A percentile compares a stretch with the other conserved stretches of the same genome.
phyloP scores from a whole-genome alignment of 37 sponge, comb jelly and placozoan genomes.

The Tethya wilhelma region DNA sequence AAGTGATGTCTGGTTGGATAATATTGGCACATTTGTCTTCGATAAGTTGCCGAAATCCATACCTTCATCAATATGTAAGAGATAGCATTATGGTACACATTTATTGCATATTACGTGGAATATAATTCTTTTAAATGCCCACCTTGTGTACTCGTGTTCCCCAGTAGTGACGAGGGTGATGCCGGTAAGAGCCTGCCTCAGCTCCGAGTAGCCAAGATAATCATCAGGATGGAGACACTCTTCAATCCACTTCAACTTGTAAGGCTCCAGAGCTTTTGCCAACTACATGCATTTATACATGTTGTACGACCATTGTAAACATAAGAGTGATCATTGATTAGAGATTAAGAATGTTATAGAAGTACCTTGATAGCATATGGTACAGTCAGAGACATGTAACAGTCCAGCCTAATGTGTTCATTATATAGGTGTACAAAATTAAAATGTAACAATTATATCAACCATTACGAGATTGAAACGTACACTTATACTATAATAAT shows the following conservation, averaged over 20 bases:
- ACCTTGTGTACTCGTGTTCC: slow-evolving; percentile 91
- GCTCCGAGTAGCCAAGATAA: slow-evolving; percentile 75
- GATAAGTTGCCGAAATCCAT: slow-evolving; percentile 75
- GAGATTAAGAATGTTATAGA: no score
- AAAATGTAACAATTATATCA: not conserved
- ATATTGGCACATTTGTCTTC: slow-evolving; percentile 77
- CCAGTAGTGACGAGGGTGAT: slow-evolving; percentile 78
- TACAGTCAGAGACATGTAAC: slow-evolving; percentile 86
- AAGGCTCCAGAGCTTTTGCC: slow-evolving; percentile 63
- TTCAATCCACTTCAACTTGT: slow-evolving; percentile 85
- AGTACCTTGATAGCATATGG: slow-evolving; percentile 80
- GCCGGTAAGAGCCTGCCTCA: slow-evolving; percentile 54
- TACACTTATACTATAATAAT: not conserved
- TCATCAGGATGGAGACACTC: slow-evolving; percentile 86
- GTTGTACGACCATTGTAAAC: not conserved
- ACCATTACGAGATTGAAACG: not conserved
- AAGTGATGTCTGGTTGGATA: slow-evolving; percentile 88
- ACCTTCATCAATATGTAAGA: slow-evolving; percentile 11
- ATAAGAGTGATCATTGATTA: not conserved
- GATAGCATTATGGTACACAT: not conserved
- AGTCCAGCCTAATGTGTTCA: slow-evolving; percentile 85
- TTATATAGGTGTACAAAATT: no score
- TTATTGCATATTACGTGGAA: no score
- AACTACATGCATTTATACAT: slow-evolving; percentile 23
- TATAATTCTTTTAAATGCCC: not conserved